Conservation (phyloP, 1,140 invertebrate genomes). For the Aphidius ervi region DNA sequence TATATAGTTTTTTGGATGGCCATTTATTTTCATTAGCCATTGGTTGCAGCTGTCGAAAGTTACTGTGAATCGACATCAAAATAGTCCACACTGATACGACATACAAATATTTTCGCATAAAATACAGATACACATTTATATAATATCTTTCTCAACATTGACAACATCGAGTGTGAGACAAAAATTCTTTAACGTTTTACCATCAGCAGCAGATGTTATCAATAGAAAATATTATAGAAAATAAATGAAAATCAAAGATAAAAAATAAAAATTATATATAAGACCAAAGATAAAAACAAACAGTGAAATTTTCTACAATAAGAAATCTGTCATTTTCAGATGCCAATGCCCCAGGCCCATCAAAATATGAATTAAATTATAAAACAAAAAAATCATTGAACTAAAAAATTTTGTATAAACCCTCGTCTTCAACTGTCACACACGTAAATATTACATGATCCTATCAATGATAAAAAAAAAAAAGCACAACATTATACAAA, state of each 20-base stretch:
- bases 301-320: no score
- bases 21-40: constrained; percentile 22
- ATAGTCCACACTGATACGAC: constrained; percentile 12
- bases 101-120: constrained; percentile 6
- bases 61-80: constrained; percentile 26
- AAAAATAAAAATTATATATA: background rate
- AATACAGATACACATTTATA: background rate
- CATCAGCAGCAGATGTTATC: constrained; percentile 32
- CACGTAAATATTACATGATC: no score
- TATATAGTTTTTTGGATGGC: no score
- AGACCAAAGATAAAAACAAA: background rate
- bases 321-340: no score
- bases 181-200: constrained; percentile 11
- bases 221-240: constrained; percentile 24
- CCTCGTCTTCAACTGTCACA: no score
- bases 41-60: constrained; percentile 34
- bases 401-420: no score
- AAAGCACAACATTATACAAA: no score
- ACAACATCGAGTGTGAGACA: constrained; percentile 8
- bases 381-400: no score
- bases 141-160: background rate
- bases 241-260: constrained; percentile 12
- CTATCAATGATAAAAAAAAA: no score
- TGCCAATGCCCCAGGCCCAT: no score
- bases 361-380: no score